Evolutionary conservation across 2,888 invertebrate species (phyloP), one percentile per base, ranked within the genome.

Genomic region (Trilocha varians): DNA sequence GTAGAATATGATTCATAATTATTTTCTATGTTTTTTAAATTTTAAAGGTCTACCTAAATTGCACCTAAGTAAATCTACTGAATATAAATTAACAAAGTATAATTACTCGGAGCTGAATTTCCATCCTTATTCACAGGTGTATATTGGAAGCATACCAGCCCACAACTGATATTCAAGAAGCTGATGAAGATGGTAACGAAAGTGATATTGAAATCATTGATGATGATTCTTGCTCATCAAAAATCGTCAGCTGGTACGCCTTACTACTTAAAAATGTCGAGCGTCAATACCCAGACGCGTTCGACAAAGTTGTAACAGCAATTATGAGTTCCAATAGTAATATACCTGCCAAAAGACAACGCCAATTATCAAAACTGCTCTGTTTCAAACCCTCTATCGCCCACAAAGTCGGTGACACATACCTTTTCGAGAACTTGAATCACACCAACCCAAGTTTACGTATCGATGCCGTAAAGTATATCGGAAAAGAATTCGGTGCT

Each of bases 371-470:
- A 1, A 78, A 78, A 56, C 54, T 85, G 5, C 55, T 87, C 54
- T 87, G 87, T 13, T 88, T 88, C 47, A 87, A 88, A 46, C 85
- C 89, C 1, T 87, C 88, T 34, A 79, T 88, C 0, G 76, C 83
- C 0, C 87, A 88, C 46, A 80, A 82, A 62, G 70, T 87, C 9
- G 84, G 84, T 38, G 80, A 80, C 1, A 82, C 78, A 32, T 83
- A 88, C 40, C 78, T 92, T 0, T 90, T 91, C 55, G 89, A 92
- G 61, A 91, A 91, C 50, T 71, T 96, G 1, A 92, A 93, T 56
- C 93, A 96, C 68, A 80, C 90, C 0, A 91, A 89, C 55, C 70
- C 90, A 0, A 74, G 88, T 37, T 82, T 93, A 40, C 87, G 96
- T 49, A 74, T 88, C 2, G 80, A 88, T 56, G 94, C 93, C 0